A percentile compares a stretch with the other conserved stretches of the same genome.
Conservation (phyloP, 2,797 vertebrate genomes). For the Danio choprae region DNA sequence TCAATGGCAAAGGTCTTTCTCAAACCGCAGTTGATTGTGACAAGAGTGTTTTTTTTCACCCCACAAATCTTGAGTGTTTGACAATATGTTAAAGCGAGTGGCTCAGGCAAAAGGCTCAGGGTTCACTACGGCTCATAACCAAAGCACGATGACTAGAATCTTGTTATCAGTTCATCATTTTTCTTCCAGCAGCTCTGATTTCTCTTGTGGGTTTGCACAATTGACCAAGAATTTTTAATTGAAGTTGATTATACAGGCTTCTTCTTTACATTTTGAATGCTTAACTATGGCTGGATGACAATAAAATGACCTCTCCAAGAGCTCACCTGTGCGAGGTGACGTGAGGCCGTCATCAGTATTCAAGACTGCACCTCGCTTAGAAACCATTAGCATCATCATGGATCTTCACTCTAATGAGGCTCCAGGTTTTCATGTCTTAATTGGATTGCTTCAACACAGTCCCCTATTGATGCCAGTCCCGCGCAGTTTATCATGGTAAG, state of each 20-base stretch:
- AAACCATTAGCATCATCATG: conserved; percentile 82
- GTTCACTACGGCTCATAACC: conserved; percentile 8
- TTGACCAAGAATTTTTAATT: conserved; percentile 47
- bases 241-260: conserved; percentile 50
- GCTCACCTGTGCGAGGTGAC: conserved; percentile 72
- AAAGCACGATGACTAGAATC: conserved; percentile 38
- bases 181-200: conserved; percentile 38
- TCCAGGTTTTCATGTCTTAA: conserved; percentile 79
- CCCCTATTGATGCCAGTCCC: conserved; percentile 85
- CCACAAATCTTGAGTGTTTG: conserved; percentile 13
- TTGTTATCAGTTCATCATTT: conserved; percentile 51
- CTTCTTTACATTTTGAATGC: conserved; percentile 43
- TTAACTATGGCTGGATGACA: conserved; percentile 45
- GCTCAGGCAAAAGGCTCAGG: neutral
- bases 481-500: conserved; percentile 85
- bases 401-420: conserved; percentile 81
- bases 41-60: conserved; percentile 7
- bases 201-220: conserved; percentile 47
- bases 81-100: neutral
- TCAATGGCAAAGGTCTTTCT: neutral
- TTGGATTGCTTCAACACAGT: conserved; percentile 81
- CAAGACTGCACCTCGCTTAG: conserved; percentile 75
- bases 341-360: conserved; percentile 76
- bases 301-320: conserved; percentile 61
- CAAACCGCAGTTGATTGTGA: conserved; percentile 16